Conservation (phyloP, 2,888 invertebrate genomes). For the Pristionchus mayeri region DNA sequence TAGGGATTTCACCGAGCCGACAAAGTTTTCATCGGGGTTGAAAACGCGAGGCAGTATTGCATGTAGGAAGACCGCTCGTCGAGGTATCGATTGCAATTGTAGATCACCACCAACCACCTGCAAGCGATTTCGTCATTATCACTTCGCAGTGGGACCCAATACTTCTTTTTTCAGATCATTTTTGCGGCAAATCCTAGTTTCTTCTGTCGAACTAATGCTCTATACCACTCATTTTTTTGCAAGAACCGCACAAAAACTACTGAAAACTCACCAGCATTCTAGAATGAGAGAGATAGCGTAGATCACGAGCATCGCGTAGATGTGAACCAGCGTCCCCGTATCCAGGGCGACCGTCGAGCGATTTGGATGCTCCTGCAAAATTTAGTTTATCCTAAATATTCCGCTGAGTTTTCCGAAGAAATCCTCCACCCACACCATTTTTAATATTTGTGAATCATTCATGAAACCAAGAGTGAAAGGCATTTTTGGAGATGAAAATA, state of each 20-base stretch:
- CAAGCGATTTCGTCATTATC: too few species aligned
- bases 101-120: slow-evolving; percentile 58
- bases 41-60: slow-evolving; percentile 75
- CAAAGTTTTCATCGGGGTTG: slow-evolving; percentile 75
- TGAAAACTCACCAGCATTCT: slow-evolving; percentile 70
- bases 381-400: too few species aligned
- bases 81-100: slow-evolving; percentile 73
- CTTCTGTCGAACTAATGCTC: background rate
- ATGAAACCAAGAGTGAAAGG: too few species aligned
- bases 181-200: too few species aligned
- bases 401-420: too few species aligned
- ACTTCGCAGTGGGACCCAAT: too few species aligned
- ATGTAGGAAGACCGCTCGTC: slow-evolving; percentile 73
- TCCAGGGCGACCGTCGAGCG: slow-evolving; percentile 71
- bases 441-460: too few species aligned
- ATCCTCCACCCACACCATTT: too few species aligned
- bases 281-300: slow-evolving; percentile 67
- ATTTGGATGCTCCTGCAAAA: slow-evolving; percentile 64
- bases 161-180: too few species aligned
- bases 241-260: too few species aligned
- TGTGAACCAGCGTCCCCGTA: slow-evolving; percentile 65
- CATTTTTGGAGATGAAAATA: too few species aligned
- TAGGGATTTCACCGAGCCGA: slow-evolving; percentile 52
- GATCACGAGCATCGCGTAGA: slow-evolving; percentile 68
- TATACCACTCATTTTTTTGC: too few species aligned